Evolutionary conservation across 2,888 invertebrate genomes (phyloP), one percentile per base, ranked within the genome.

Genomic region (Crematogaster levior): DNA sequence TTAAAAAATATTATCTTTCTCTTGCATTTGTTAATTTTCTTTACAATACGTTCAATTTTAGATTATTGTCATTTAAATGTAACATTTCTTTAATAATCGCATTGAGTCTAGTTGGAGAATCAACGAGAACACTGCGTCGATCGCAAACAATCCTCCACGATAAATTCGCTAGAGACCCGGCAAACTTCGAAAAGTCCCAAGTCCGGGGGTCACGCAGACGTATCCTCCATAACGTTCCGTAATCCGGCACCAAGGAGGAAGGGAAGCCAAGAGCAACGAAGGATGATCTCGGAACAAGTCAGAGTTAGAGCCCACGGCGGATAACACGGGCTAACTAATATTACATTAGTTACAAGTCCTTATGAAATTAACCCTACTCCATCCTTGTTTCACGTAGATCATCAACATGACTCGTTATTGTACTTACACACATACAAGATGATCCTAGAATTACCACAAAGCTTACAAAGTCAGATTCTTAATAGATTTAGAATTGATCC

Each of bases 291-390:
- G 37, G 60, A 80, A 74, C 80, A 80, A 74, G 80, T 73, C 48
- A 21, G 60, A 80, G 80, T 80, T 80, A 75, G 51, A 66, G 75
- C 81, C 56, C 66, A 81, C 68, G 48, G 74, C 48, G 73, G 73
- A 82, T 84, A 81, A 79, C 66, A 79, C 34, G 66, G 70, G 63
- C 81, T 68, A 73, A 70, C 79, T 80, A 84, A 86, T 80, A 75
- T 82, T 82, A 80, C 70, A 82, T 82, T 86, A 84, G 56, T 84
- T 84, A 82, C 30, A 46, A 46, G 65, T 82, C 79, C 70, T 84
- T 80, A 77, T 65, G 73, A 73, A 73, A 79, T 70, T 83, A 86
- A 84, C 84, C 43, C 43, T 34, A 58, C 51, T 60, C 72, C 21
- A 60, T 10, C 79, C 60, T 60, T 65, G 66, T 66, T 72, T 65